Base-by-base conservation (phyloP, 2,113 vertebrate genomes). In the Catharus fuscescens region DNA sequence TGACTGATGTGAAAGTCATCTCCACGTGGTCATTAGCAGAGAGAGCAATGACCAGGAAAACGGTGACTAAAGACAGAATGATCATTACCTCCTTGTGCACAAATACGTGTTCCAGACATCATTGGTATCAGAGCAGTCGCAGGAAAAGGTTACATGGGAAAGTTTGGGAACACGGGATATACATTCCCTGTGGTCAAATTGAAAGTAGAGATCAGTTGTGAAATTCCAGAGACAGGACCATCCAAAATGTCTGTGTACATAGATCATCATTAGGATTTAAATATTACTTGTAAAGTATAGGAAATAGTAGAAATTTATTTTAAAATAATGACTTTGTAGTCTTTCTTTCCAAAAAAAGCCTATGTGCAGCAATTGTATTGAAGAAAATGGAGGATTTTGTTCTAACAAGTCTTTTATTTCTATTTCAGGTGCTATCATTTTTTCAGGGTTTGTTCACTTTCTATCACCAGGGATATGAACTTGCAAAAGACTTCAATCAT, bases 391-490 rank as follows among this genome's bases (percentile, higher is more conserved):
- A 47, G 3, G 2, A 76, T 65, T 80, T 40, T 12, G 4, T 80
- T 66, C 48, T 97, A 70, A 97, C 26, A 8, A 23, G 2, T 54
- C 38, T 92, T 66, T 60, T 50, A 61, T 88, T 70, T 95, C 60
- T 95, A 18, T 97, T 91, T 91, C 94, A 99, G 99, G 99, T 99
- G 98, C 97, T 99, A 86, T 99, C 99, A 0, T 99, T 99, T 97
- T 99, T 99, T 96, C 99, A 99, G 97, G 99, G 99, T 15, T 98
- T 99, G 96, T 99, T 99, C 97, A 99, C 99, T 53, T 99, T 99
- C 97, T 99, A 99, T 93, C 99, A 99, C 97, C 99, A 99, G 84
- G 99, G 99, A 29, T 99, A 98, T 88, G 99, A 99, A 95, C 98
- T 99, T 69, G 99, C 99, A 95, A 99, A 99, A 95, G 99, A 99